phyloP scores from a whole-genome alignment of 1,140 invertebrate species.

The Heliconius nattereri region DNA sequence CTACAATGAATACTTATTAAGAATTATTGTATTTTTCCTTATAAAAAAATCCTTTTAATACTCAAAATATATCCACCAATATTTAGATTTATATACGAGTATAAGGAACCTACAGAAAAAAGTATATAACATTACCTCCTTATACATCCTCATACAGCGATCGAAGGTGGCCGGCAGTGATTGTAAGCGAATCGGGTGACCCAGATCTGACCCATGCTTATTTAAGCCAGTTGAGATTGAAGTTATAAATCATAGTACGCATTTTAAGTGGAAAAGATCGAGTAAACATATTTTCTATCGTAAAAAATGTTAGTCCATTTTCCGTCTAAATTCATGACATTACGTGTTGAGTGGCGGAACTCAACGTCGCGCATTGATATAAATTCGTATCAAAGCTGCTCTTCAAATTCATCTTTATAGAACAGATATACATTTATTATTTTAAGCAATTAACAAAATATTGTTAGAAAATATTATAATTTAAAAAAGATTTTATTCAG shows the following conservation, averaged over 20 bases:
- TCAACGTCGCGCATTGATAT: too few species aligned
- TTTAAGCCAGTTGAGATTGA: not conserved
- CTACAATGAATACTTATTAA: too few species aligned
- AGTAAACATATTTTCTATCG: not conserved
- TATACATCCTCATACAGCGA: not conserved
- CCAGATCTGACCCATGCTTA: constrained; percentile 15
- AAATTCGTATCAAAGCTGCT: too few species aligned
- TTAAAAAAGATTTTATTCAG: not conserved
- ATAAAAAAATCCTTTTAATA: too few species aligned
- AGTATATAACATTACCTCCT: not conserved
- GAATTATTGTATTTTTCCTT: too few species aligned
- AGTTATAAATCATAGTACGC: constrained; percentile 5
- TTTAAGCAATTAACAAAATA: too few species aligned
- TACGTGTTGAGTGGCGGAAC: too few species aligned
- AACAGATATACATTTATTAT: too few species aligned
- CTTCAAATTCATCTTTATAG: too few species aligned
- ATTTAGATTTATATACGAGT: not conserved
- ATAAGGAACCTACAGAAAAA: not conserved
- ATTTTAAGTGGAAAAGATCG: not conserved
- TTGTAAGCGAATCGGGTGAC: constrained; percentile 14
- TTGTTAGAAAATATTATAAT: too few species aligned
- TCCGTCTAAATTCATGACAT: not conserved
- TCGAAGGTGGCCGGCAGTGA: constrained; percentile 1
- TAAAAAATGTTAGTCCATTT: not conserved
- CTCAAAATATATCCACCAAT: too few species aligned